Evolutionary conservation across 2,888 invertebrate genomes (phyloP).

Genomic region (Pandemis heparana): DNA sequence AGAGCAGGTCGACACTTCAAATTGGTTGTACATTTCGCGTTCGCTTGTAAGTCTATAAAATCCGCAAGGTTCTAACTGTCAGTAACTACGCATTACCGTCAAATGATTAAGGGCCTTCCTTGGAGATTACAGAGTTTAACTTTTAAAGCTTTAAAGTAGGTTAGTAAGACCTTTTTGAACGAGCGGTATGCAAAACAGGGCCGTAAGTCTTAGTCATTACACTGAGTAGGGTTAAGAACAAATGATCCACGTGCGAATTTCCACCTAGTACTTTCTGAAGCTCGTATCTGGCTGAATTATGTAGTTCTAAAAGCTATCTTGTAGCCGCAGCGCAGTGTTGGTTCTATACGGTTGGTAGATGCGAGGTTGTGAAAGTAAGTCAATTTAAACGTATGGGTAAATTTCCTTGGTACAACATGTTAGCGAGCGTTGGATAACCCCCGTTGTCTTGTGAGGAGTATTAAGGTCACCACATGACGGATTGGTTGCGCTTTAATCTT

Average conservation of each 20-base stretch:
- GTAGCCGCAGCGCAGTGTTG: no score
- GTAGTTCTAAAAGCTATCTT: no score
- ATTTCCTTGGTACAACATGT: slow-evolving; percentile 8
- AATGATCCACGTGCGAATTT: slow-evolving; percentile 7
- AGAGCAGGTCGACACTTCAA: neutral
- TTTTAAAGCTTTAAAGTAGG: neutral
- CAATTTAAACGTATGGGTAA: neutral
- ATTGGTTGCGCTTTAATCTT: neutral
- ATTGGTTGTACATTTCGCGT: neutral
- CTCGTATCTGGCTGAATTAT: no score
- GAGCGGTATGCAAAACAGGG: slow-evolving; percentile 6
- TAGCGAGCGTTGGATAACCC: neutral
- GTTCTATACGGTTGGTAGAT: no score
- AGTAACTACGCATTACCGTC: neutral
- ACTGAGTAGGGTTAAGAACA: slow-evolving; percentile 11
- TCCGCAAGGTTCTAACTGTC: neutral
- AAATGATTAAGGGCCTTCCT: neutral
- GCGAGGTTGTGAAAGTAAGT: no score
- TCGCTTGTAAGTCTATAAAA: neutral
- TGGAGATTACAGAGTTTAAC: neutral
- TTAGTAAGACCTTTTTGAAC: neutral
- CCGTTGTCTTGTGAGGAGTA: neutral
- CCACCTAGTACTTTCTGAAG: no score
- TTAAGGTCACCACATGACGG: neutral
- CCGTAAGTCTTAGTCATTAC: slow-evolving; percentile 8